These are phyloP conservation scores for Orgyia antiqua DNA, from an alignment of 2,888 invertebrate genomes.

Conservation along the genomic window DNA sequence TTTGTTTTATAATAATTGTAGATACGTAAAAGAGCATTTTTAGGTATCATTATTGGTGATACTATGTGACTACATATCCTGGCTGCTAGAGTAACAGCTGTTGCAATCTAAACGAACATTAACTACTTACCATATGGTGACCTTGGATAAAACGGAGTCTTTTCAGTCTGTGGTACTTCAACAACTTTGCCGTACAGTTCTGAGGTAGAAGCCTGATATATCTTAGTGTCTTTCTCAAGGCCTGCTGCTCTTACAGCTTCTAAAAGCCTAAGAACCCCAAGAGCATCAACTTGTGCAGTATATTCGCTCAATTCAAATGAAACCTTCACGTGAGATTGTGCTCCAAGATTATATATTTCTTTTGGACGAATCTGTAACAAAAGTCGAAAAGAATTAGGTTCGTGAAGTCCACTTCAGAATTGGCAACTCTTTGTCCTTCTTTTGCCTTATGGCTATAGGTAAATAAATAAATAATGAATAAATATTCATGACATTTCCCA, in stretches of 20 bases:
- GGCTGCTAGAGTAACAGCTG: too few relatives aligned
- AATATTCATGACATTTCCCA: too few relatives aligned
- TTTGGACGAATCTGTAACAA: conserved; percentile 83
- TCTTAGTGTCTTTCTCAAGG: conserved; percentile 86
- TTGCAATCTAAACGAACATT: too few relatives aligned
- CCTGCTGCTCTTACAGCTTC: conserved; percentile 95
- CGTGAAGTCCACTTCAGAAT: too few relatives aligned
- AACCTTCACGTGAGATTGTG: conserved; percentile 99
- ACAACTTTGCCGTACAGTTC: conserved; percentile 96
- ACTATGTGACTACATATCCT: too few relatives aligned
- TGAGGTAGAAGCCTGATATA: conserved; percentile 98
- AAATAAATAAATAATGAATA: too few relatives aligned
- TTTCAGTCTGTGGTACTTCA: conserved; percentile 95
- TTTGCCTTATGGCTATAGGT: too few relatives aligned
- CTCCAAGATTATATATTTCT: conserved; percentile 98
- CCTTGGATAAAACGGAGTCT: conserved; percentile 96
- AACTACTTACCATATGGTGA: conserved; percentile 91
- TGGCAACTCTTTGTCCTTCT: too few relatives aligned
- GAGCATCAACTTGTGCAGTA: conserved; percentile 97
- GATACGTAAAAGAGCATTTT: too few relatives aligned
- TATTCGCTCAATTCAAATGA: conserved; percentile 99
- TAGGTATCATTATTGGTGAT: too few relatives aligned
- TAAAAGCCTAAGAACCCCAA: conserved; percentile 93
- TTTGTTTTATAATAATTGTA: too few relatives aligned
- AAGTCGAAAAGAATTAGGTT: too few relatives aligned